A percentile compares a stretch with the other conserved stretches of the same genome.
phyloP scores from a whole-genome alignment of 2,888 invertebrate genomes.

The Rhorus exstirpatorius region DNA sequence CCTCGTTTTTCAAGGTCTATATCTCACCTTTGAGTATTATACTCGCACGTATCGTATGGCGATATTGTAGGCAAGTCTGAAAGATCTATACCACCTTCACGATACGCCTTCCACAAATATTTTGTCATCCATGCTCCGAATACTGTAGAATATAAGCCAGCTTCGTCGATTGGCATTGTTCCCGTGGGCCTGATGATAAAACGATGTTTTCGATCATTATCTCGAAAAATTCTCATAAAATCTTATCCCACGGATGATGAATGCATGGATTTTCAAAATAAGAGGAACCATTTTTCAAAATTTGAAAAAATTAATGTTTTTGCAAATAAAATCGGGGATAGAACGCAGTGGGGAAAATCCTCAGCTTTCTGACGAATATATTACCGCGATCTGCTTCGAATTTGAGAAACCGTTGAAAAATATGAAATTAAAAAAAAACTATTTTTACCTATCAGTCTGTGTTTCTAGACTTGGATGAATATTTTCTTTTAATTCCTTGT shows the following conservation, averaged over 20 bases:
- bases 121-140: slow-evolving; percentile 87
- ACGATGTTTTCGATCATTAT: slow-evolving; percentile 69
- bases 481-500: not conserved
- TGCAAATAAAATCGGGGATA: too few relatives aligned
- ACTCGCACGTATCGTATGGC: slow-evolving; percentile 86
- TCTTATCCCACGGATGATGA: too few relatives aligned
- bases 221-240: not conserved
- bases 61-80: slow-evolving; percentile 85
- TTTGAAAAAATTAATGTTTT: too few relatives aligned
- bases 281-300: too few relatives aligned
- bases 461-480: too few relatives aligned
- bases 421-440: too few relatives aligned
- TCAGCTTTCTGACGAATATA: too few relatives aligned
- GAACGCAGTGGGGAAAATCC: too few relatives aligned
- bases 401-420: too few relatives aligned
- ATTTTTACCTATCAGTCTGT: too few relatives aligned
- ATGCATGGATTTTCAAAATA: not conserved
- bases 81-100: slow-evolving; percentile 85
- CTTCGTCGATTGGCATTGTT: slow-evolving; percentile 85
- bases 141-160: slow-evolving; percentile 87
- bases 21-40: slow-evolving; percentile 86
- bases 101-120: slow-evolving; percentile 87
- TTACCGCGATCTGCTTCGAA: too few relatives aligned
- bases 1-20: not conserved
- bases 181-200: slow-evolving; percentile 70